Base-by-base conservation (phyloP, 2,797 vertebrate genomes). In the Merluccius polli region DNA sequence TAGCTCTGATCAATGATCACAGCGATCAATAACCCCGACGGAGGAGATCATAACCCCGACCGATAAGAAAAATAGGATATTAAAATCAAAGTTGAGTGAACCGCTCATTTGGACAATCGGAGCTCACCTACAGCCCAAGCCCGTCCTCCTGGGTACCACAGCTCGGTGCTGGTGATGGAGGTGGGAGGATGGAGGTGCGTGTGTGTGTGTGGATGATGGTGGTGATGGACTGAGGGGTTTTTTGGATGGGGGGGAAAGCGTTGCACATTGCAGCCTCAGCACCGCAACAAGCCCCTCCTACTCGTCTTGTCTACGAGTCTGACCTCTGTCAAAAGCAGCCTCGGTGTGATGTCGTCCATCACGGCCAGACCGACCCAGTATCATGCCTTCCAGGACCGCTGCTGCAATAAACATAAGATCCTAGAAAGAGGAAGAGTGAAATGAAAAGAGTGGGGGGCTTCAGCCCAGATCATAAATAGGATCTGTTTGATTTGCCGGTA, bases 211-310 rank as follows among this genome's bases (percentile, higher is more conserved):
- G n/a, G 44, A 48, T 48, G 44, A 2, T 2, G 44, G 13, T 48
- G 44, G 24, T 24, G 52, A 59, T 27, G 24, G 32, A 71, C 35
- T 71, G 16, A 12, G 79, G 36, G 76, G 84, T 75, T 79, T 85
- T 82, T 78, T 38, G 33, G 3, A 35, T 35, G n/a, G 82, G 88
- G 29, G 71, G 86, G 82, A 80, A 71, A 71, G 87, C 86, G 84
- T 83, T 80, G 89, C 86, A 83, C 81, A 81, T 79, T 59, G 75
- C 83, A 13, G 63, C 79, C 88, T 86, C 86, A 52, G 73, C 74
- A 3, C 31, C 21, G 84, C 77, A 86, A 68, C 77, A 86, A 68
- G 91, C 91, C 87, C 92, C 92, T 87, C 92, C 92, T 86, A 87
- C 87, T 52, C 44, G 78, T 73, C 74, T 35, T 72, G 86, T 82